A percentile compares a stretch with the other conserved stretches of the same genome.
These are phyloP conservation scores for Camelus bactrianus DNA, from an alignment of 2,113 vertebrate species.

Conservation along the genomic window DNA sequence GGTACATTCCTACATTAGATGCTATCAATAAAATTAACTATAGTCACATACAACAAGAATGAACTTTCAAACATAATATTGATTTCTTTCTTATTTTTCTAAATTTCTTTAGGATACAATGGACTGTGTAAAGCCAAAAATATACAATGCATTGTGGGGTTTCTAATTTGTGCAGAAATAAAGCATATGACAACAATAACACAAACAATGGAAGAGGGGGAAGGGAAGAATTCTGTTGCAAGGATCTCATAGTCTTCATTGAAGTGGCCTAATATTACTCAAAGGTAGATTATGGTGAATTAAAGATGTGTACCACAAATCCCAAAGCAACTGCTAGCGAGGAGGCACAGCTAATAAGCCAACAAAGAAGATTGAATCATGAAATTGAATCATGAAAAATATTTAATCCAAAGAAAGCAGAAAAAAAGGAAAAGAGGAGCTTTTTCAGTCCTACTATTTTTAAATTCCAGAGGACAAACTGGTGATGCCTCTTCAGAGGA, in stretches of 20 bases:
- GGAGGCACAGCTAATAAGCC: not conserved
- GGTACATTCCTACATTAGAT: not conserved
- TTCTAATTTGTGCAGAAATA: slow-evolving; percentile 10
- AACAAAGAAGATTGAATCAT: not conserved
- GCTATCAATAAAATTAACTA: not conserved
- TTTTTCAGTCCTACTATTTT: not conserved
- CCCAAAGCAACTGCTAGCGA: not conserved
- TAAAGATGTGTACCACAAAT: not conserved
- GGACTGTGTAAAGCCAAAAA: not conserved
- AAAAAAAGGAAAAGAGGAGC: not conserved
- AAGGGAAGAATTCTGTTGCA: not conserved
- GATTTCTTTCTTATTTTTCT: slow-evolving; percentile 24
- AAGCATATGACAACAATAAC: not conserved
- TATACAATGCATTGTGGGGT: not conserved
- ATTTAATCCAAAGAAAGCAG: not conserved
- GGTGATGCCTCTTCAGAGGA: not conserved
- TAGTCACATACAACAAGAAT: not conserved
- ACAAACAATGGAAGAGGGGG: not conserved
- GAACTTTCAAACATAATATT: slow-evolving; percentile 35
- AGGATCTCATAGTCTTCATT: not conserved
- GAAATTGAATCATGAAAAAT: not conserved
- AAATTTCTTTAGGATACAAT: not conserved
- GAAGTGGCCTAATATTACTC: not conserved
- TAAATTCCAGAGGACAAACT: not conserved
- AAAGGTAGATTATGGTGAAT: not conserved